phyloP scores from a whole-genome alignment of 2,113 vertebrate species.

The Paedocypris sp. region DNA sequence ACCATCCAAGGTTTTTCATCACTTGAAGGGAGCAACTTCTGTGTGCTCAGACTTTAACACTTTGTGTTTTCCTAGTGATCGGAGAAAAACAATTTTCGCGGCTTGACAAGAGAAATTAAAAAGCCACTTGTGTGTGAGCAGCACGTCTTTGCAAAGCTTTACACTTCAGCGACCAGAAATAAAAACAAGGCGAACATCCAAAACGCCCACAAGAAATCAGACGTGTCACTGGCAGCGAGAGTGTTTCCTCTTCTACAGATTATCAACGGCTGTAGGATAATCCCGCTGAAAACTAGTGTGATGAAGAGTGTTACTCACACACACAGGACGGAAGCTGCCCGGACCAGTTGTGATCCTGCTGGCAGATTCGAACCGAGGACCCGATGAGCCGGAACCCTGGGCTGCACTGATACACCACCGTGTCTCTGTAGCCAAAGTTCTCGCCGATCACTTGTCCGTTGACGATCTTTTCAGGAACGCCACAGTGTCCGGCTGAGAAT shows the following conservation, averaged over 20 bases:
- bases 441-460: constrained; percentile 95
- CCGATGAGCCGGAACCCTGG: constrained; percentile 89
- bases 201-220: not conserved
- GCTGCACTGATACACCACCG: constrained; percentile 92
- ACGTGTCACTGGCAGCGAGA: not conserved
- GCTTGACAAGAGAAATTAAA: not conserved
- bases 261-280: no score
- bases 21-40: no score
- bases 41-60: no score
- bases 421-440: constrained; percentile 92
- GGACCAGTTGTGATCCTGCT: constrained; percentile 94
- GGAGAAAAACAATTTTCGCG: not conserved
- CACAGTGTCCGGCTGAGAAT: constrained; percentile 82
- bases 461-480: constrained; percentile 82
- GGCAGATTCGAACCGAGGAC: constrained; percentile 90
- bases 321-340: constrained; percentile 88
- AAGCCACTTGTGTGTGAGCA: not conserved
- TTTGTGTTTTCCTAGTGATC: not conserved
- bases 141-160: not conserved
- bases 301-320: constrained; percentile 65
- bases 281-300: not conserved
- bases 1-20: no score
- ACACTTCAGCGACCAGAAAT: not conserved
- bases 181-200: not conserved
- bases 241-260: no score